Base-by-base conservation (phyloP, 2,113 vertebrate species). In the Otis tarda region DNA sequence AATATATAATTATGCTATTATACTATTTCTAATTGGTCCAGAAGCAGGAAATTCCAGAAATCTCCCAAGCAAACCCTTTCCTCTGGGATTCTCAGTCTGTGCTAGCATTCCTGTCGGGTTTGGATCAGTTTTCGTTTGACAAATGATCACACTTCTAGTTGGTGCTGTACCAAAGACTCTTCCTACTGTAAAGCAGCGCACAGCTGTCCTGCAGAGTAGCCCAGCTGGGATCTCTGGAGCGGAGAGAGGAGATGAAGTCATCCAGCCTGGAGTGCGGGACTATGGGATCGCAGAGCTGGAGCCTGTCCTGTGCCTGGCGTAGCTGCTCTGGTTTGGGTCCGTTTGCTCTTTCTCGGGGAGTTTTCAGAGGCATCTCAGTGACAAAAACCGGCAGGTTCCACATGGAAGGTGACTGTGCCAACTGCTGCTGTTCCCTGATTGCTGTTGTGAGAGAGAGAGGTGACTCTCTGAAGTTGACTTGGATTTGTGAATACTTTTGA, bases 41-140 rank as follows among this genome's bases (percentile, higher is more conserved):
- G 91, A 87, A 92, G 83, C 83, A 96, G 96, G 91, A 96, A 96
- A 94, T 95, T 89, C 89, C 81, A 77, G 83, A 93, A 91, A 33
- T 89, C 83, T 96, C 92, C 65, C 33, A 76, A 35, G 94, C 19
- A 94, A 91, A 3, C 9, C 23, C 25, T 73, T 41, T 82, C 94
- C 83, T 92, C 61, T 85, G 94, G 93, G 92, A 94, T 92, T 71
- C 37, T 59, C 37, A 49, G 61, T 22, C 89, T 76, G 69, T 93
- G 67, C 74, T 96, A 94, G 86, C 87, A 96, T 96, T 59, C 6
- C 57, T 52, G 61, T 92, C 69, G 76, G 70, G 41, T 83, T 94
- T 76, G 92, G 81, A 95, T 96, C 81, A 52, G 67, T 82, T 94
- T 94, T 92, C 90, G 35, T 79, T 80, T 80, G 24, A 91, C 87